phyloP scores from a whole-genome alignment of 1,140 invertebrate genomes.

The Maconellicoccus hirsutus region DNA sequence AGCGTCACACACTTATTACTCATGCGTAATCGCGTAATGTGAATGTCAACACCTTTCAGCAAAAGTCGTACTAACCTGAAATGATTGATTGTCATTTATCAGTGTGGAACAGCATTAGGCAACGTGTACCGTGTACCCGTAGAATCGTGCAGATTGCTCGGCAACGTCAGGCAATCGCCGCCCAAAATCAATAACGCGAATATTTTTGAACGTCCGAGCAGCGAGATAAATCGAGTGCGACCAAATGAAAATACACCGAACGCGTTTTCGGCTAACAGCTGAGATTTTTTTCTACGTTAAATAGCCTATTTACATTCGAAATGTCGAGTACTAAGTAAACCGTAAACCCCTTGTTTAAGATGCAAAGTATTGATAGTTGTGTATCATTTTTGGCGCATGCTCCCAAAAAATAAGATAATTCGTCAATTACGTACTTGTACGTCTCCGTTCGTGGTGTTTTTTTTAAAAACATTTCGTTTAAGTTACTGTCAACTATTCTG shows the following conservation, averaged over 20 bases:
- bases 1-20: not conserved
- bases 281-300: no score
- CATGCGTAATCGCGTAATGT: not conserved
- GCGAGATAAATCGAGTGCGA: not conserved
- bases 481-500: not conserved
- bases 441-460: no score
- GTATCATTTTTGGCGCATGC: slow-evolving; percentile 7
- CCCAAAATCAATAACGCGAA: not conserved
- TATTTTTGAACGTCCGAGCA: not conserved
- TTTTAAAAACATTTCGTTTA: not conserved
- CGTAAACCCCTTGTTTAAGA: not conserved
- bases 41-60: not conserved
- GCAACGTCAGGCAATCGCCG: not conserved
- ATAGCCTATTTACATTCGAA: not conserved
- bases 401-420: not conserved
- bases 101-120: not conserved
- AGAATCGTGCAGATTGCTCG: not conserved
- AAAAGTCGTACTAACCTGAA: slow-evolving; percentile 3
- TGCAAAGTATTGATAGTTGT: not conserved
- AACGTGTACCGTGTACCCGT: not conserved
- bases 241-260: not conserved
- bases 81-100: not conserved
- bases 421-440: not conserved
- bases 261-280: not conserved
- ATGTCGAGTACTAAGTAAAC: not conserved